phyloP scores from a whole-genome alignment of 2,888 invertebrate species.

The Sialis lutaria region DNA sequence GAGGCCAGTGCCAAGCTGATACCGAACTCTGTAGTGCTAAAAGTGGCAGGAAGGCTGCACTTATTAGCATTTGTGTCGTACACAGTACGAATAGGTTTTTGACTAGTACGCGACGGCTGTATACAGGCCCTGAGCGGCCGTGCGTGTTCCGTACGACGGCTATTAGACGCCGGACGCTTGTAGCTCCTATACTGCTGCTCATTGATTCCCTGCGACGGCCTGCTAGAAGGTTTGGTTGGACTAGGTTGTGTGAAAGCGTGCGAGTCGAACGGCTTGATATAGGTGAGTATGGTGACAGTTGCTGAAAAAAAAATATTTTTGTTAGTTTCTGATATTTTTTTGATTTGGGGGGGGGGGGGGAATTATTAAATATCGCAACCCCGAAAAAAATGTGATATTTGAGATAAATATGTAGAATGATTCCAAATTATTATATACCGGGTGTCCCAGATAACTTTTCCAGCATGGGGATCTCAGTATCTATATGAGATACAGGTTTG shows the following conservation, averaged over 20 bases:
- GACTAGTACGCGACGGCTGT: constrained; percentile 29
- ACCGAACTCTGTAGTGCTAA: constrained; percentile 34
- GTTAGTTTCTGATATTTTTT: too few species aligned
- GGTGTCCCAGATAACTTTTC: too few species aligned
- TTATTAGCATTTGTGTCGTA: constrained; percentile 40
- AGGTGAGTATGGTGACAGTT: constrained; percentile 37
- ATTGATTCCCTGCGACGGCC: constrained; percentile 41
- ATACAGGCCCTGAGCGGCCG: constrained; percentile 23
- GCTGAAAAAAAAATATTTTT: constrained; percentile 15
- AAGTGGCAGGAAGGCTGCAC: constrained; percentile 45
- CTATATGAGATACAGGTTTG: too few species aligned
- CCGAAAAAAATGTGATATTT: too few species aligned
- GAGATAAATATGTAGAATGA: too few species aligned
- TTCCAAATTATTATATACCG: too few species aligned
- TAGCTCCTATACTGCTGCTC: constrained; percentile 56
- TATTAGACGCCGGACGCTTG: constrained; percentile 57
- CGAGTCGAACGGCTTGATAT: constrained; percentile 36
- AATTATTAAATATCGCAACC: too few species aligned
- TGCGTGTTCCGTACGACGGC: constrained; percentile 29
- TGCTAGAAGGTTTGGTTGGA: constrained; percentile 16
- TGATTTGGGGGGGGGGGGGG: too few species aligned
- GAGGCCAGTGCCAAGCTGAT: constrained; percentile 27
- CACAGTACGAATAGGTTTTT: constrained; percentile 35
- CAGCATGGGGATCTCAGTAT: too few species aligned
- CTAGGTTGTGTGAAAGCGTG: constrained; percentile 21